A percentile compares a stretch with the other conserved stretches of the same genome.
phyloP scores from a whole-genome alignment of 1,140 invertebrate species.

The Magallana gigas region DNA sequence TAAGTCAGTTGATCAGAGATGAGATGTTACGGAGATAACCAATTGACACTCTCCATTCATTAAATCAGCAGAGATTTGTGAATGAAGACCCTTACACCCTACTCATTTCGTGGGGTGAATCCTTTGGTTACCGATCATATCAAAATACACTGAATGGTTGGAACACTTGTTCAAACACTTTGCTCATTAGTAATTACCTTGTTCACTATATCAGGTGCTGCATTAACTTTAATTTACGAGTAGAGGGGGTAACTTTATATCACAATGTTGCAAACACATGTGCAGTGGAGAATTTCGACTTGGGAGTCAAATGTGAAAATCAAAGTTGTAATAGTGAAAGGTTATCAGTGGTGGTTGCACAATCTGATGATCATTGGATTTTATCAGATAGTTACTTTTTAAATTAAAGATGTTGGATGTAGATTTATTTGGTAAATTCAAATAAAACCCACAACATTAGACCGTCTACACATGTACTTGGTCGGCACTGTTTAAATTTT shows the following conservation, averaged over 20 bases:
- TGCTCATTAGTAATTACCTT: slow-evolving; percentile 29
- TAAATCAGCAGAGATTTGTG: neutral
- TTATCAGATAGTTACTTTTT: neutral
- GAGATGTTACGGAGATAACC: neutral
- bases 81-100: slow-evolving; percentile 2
- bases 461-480: too few species aligned
- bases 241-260: neutral
- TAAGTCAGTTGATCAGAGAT: neutral
- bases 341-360: neutral
- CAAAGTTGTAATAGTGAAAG: neutral
- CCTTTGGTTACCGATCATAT: neutral
- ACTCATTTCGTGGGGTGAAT: neutral
- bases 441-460: too few species aligned
- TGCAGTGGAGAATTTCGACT: neutral
- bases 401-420: neutral
- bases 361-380: neutral
- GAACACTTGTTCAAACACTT: slow-evolving; percentile 27
- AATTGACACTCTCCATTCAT: slow-evolving; percentile 1
- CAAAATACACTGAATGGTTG: neutral
- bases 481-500: too few species aligned
- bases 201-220: slow-evolving; percentile 12
- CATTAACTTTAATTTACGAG: neutral
- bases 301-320: slow-evolving; percentile 21
- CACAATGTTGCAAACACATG: neutral
- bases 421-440: too few species aligned